phyloP scores from a whole-genome alignment of 2,113 vertebrate genomes.

The Larimichthys crocea region DNA sequence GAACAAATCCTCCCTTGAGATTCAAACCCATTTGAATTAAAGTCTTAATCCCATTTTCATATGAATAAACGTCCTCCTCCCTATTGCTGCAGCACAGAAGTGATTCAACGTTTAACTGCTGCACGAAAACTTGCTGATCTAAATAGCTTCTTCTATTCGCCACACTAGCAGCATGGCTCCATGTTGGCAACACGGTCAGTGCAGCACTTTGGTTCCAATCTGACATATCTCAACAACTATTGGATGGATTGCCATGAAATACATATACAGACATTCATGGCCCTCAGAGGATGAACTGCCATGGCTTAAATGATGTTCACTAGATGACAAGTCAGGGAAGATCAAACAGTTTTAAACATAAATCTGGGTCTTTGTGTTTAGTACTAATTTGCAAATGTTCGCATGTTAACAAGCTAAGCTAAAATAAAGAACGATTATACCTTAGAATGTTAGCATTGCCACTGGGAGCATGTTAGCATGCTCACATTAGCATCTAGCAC shows the following conservation, averaged over 20 bases:
- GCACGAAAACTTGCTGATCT: neutral
- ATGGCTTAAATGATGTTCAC: too few species aligned
- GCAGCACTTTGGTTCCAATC: neutral
- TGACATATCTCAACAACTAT: neutral
- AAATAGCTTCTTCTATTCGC: slow-evolving; percentile 1
- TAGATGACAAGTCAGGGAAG: too few species aligned
- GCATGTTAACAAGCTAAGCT: neutral
- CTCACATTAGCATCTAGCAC: neutral
- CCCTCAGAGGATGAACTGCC: neutral
- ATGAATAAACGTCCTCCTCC: slow-evolving; percentile 17
- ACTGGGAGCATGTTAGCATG: neutral
- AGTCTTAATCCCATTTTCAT: slow-evolving; percentile 42
- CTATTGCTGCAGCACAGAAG: neutral
- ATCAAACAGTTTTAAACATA: too few species aligned
- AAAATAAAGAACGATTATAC: neutral
- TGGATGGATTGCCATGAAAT: neutral
- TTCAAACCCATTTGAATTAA: slow-evolving; percentile 45
- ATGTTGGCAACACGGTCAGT: neutral
- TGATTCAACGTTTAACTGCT: slow-evolving; percentile 5
- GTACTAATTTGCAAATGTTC: neutral
- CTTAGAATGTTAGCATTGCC: neutral
- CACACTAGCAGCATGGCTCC: neutral
- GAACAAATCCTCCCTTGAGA: slow-evolving; percentile 43
- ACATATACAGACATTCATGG: neutral
- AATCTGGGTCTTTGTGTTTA: neutral